These are phyloP conservation scores for Papilio elwesi DNA, from an alignment of 2,888 invertebrate genomes.

Conservation along the genomic window DNA sequence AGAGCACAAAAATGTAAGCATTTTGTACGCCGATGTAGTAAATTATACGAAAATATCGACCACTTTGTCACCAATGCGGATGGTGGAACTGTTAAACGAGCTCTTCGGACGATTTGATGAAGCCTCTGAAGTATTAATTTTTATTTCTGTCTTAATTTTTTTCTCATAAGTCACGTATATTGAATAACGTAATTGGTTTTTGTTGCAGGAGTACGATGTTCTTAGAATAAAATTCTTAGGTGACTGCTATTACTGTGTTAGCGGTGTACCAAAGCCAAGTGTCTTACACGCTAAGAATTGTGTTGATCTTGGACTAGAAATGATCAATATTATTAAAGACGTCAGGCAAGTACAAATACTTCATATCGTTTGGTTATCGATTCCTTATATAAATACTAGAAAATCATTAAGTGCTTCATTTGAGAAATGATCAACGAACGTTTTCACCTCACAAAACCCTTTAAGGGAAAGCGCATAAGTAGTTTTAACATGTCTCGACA, in stretches of 20 bases:
- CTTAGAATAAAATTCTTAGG: conserved; percentile 96
- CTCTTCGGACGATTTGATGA: conserved; percentile 96
- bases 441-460: no score
- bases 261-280: conserved; percentile 92
- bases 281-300: conserved; percentile 94
- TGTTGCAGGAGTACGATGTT: conserved; percentile 87
- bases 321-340: conserved; percentile 95
- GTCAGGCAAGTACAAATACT: conserved; percentile 82
- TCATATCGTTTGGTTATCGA: neutral
- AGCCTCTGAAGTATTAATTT: conserved; percentile 89
- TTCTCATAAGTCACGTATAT: neutral
- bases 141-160: conserved; percentile 16
- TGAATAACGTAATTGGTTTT: neutral
- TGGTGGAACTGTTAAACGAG: conserved; percentile 95
- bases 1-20: conserved; percentile 94
- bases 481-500: no score
- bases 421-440: no score
- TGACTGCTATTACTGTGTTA: conserved; percentile 97
- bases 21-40: conserved; percentile 96
- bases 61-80: conserved; percentile 90
- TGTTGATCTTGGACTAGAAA: conserved; percentile 94
- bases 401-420: no score
- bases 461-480: no score
- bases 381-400: conserved; percentile 36
- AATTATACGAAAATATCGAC: conserved; percentile 96